Evolutionary conservation across 2,113 vertebrate genomes (phyloP).

Genomic region (Dicaeum eximium): DNA sequence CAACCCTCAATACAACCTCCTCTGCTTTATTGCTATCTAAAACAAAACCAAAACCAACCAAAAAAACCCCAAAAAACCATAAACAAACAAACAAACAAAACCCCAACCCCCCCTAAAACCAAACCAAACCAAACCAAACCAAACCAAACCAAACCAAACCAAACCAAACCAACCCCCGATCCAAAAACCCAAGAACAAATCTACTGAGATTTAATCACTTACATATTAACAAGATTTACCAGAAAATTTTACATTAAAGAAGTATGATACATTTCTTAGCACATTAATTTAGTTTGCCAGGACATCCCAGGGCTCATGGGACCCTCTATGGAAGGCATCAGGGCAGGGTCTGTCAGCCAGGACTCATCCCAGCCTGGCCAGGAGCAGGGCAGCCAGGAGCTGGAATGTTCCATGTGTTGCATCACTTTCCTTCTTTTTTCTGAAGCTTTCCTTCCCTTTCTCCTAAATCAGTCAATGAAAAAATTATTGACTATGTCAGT

Average conservation of each 20-base stretch:
- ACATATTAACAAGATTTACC: not conserved
- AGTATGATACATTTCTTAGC: not conserved
- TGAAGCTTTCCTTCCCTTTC: not conserved
- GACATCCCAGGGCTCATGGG: not conserved
- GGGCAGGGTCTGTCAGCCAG: not conserved
- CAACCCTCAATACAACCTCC: fast-evolving
- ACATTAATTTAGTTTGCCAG: not conserved
- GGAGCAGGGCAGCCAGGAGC: not conserved
- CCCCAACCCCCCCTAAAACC: not conserved
- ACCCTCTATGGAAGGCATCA: too few species aligned
- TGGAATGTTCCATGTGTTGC: not conserved
- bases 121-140: not conserved
- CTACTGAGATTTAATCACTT: not conserved
- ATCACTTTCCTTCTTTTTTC: not conserved
- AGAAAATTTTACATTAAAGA: not conserved
- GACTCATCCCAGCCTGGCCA: not conserved
- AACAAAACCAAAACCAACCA: not conserved
- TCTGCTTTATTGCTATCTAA: not conserved
- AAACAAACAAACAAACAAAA: not conserved
- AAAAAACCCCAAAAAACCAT: not conserved
- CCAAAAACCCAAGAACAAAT: not conserved
- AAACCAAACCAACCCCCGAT: too few species aligned
- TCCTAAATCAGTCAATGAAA: not conserved
- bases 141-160: not conserved
- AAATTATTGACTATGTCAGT: not conserved